Conservation (phyloP, 2,797 vertebrate genomes). For the Triplophysa yarkandensis region DNA sequence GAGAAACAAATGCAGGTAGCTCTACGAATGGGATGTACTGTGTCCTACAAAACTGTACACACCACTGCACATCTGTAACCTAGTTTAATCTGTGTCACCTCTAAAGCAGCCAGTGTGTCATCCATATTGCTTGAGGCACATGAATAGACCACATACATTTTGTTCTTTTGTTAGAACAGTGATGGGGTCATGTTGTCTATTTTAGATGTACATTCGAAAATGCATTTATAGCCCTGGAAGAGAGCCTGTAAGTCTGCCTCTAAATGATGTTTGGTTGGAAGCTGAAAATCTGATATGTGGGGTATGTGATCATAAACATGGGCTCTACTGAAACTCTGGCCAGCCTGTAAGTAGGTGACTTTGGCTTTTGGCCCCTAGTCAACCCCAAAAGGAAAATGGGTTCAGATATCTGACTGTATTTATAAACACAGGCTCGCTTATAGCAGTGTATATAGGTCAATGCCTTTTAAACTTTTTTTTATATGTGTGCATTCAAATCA, state of each 20-base stretch:
- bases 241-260: neutral
- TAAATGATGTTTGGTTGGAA: neutral
- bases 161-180: neutral
- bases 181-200: neutral
- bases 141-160: neutral
- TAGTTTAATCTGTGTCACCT: neutral
- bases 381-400: slow-evolving; percentile 38
- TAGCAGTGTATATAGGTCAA: slow-evolving; percentile 55
- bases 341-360: slow-evolving; percentile 13
- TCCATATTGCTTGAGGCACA: neutral
- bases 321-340: slow-evolving; percentile 1
- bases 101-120: neutral
- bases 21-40: neutral
- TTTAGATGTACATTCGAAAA: neutral
- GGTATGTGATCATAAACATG: slow-evolving; percentile 14
- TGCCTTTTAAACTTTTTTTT: too few species aligned
- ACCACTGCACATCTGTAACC: neutral
- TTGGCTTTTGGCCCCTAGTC: slow-evolving; percentile 9
- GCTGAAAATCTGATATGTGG: neutral
- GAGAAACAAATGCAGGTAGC: slow-evolving; percentile 67
- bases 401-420: slow-evolving; percentile 60
- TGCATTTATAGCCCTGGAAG: neutral
- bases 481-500: too few species aligned
- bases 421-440: slow-evolving; percentile 48
- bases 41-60: neutral